These are phyloP conservation scores for Oceanodroma leucorhoa DNA, from an alignment of 2,797 vertebrate genomes.

Conservation along the genomic window DNA sequence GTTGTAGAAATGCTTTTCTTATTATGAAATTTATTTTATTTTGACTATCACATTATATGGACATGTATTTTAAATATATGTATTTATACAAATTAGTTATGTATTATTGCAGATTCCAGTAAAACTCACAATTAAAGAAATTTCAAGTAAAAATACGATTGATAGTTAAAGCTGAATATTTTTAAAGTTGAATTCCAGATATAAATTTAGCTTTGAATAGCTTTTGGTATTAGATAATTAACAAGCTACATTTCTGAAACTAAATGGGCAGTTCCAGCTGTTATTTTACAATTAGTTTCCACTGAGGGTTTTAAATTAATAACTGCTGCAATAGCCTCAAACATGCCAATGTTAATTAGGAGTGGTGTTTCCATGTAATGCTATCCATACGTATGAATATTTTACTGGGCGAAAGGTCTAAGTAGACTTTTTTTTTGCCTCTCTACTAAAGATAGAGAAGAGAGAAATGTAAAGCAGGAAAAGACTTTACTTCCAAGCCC, in stretches of 20 bases:
- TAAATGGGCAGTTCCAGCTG: constrained; percentile 54
- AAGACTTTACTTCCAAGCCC: neutral
- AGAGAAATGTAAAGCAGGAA: neutral
- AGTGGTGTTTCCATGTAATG: constrained; percentile 45
- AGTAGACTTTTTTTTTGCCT: neutral
- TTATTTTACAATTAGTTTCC: constrained; percentile 61
- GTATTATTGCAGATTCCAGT: neutral
- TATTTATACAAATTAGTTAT: neutral
- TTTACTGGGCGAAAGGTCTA: constrained; percentile 16
- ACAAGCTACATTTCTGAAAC: constrained; percentile 38
- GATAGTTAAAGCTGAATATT: neutral
- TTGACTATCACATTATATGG: neutral
- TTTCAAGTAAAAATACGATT: neutral
- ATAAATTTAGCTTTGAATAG: constrained; percentile 41
- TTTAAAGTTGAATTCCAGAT: neutral
- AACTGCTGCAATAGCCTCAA: constrained; percentile 50
- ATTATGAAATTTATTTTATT: neutral
- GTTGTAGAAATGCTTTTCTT: neutral
- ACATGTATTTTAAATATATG: neutral
- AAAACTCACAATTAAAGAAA: neutral
- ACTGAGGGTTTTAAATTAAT: constrained; percentile 54
- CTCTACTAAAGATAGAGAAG: neutral
- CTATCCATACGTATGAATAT: constrained; percentile 27
- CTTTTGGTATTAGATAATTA: constrained; percentile 52
- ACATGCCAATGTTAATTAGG: constrained; percentile 45